A percentile compares a stretch with the other conserved stretches of the same genome.
Evolutionary conservation across 2,113 vertebrate species (phyloP).

Genomic region (Xenopus tropicalis): DNA sequence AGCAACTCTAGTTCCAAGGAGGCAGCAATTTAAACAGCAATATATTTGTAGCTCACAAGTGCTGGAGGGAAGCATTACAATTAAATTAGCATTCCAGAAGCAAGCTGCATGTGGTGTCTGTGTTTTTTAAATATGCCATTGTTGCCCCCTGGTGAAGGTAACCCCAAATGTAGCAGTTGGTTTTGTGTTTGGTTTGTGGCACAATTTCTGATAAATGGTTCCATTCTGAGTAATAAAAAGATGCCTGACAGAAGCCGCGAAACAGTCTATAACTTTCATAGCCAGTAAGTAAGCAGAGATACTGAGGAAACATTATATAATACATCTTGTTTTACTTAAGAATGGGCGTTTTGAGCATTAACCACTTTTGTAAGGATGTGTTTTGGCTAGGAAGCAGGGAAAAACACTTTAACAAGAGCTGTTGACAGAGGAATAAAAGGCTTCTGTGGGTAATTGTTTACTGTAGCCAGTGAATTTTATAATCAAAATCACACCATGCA

Average conservation of each 20-base stretch:
- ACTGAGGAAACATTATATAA: conserved; percentile 32
- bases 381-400: conserved; percentile 28
- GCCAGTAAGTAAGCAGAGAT: conserved; percentile 8
- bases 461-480: conserved; percentile 12
- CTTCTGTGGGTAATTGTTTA: conserved; percentile 41
- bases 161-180: too few species aligned
- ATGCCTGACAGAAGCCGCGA: conserved; percentile 10
- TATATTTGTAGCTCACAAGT: too few species aligned
- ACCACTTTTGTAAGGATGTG: conserved; percentile 38
- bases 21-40: too few species aligned
- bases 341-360: conserved; percentile 37
- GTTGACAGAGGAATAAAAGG: conserved; percentile 29
- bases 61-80: too few species aligned
- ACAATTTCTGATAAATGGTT: neutral
- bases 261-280: neutral
- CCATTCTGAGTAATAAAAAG: neutral
- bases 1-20: too few species aligned
- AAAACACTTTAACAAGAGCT: conserved; percentile 25
- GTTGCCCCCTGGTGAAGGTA: too few species aligned
- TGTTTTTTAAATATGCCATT: too few species aligned
- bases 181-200: too few species aligned
- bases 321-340: conserved; percentile 45
- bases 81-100: too few species aligned
- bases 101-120: too few species aligned
- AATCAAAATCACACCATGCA: conserved; percentile 19